Evolutionary conservation across 2,113 vertebrate species (phyloP).

Genomic region (Cryptotis parvus): DNA sequence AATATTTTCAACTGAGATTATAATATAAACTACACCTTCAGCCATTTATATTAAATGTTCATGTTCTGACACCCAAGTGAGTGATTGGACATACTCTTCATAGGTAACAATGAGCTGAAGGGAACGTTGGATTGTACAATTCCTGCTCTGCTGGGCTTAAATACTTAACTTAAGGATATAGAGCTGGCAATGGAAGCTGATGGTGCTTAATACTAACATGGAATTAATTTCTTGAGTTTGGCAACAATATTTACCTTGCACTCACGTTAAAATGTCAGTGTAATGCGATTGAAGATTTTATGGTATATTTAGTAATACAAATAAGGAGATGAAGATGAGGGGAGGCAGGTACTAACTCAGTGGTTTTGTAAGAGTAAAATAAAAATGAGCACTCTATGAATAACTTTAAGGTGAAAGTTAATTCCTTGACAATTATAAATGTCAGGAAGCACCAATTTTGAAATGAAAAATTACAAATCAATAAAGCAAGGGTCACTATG

Average conservation of each 20-base stretch:
- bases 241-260: neutral
- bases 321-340: neutral
- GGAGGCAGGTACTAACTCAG: neutral
- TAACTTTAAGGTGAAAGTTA: neutral
- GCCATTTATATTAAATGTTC: neutral
- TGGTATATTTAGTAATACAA: neutral
- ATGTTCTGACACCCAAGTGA: neutral
- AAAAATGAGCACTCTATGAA: neutral
- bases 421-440: slow-evolving; percentile 20
- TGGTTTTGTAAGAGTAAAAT: slow-evolving; percentile 18
- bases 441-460: neutral
- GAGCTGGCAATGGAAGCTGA: neutral
- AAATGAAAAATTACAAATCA: neutral
- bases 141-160: neutral
- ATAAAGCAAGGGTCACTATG: neutral
- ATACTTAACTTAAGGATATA: neutral
- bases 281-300: neutral
- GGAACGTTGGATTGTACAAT: neutral
- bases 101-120: neutral
- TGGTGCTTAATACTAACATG: neutral
- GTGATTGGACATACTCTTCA: neutral
- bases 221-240: neutral
- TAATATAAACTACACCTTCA: neutral
- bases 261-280: neutral
- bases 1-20: neutral